Evolutionary conservation across 2,113 vertebrate genomes (phyloP), one percentile per base, ranked within the genome.

Genomic region (Xiphophorus couchianus): DNA sequence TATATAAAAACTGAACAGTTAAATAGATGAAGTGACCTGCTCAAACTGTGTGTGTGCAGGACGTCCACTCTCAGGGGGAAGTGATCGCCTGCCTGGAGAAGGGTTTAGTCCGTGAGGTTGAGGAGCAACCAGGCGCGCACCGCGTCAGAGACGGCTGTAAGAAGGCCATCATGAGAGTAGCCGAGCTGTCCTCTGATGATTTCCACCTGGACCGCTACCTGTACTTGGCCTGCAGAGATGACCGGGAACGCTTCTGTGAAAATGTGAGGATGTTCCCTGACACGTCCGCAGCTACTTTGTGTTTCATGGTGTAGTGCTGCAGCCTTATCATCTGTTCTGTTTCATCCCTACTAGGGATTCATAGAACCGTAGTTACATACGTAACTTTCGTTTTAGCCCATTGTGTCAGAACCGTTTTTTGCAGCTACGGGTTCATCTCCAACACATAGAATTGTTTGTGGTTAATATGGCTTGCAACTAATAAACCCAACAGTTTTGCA

Each of bases 201-300:
- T 99, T 99, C 91, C 98, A 99, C 88, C 91, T 99, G 44, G 98
- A 99, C 90, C 91, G 98, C 0, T 96, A 99, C 51, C 96, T 99
- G 2, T 99, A 96, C 93, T 98, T 99, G 0, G 93, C 97, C 0
- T 99, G 98, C 88, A 91, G 97, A 4, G 97, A 99, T 1, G 98
- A 99, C 82, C 93, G 98, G 0, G 98, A 99, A 13, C 95, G 96
- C 19, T 97, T 99, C 90, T 99, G 98, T 84, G 98, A 98, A 91
- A 97, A 95, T 0, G 98, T 99, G 91, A 93, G 96, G 11, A 72
- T 62, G 25, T 17, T 68, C 28, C 1, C 9, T 5, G 8, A 4
- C 5, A 42, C 27, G 9, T 22, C 7, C 25, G 22, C 51, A 58
- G 9, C 27, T 66, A 9, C 12, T 65, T 3, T 35, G 11, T 27